Evolutionary conservation across 1,140 invertebrate genomes (phyloP).

Genomic region (Daktulosphaira vitifoliae): DNA sequence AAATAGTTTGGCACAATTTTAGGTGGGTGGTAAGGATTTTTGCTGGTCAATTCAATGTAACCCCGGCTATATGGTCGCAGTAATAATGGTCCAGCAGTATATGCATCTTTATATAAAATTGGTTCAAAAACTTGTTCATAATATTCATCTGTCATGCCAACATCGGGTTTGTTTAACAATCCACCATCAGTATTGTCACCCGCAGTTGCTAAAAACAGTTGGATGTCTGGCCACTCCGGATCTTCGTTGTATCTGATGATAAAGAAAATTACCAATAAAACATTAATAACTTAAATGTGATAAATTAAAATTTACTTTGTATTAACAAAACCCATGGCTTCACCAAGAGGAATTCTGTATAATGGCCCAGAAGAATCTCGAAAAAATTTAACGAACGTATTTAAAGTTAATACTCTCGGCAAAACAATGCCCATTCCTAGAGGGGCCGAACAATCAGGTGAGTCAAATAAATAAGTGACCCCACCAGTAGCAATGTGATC

Average conservation of each 20-base stretch:
- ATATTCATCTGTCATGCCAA: constrained; percentile 57
- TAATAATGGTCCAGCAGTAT: constrained; percentile 56
- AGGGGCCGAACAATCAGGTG: constrained; percentile 45
- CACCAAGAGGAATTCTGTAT: constrained; percentile 58
- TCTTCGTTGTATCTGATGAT: constrained; percentile 51
- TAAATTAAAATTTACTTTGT: constrained; percentile 47
- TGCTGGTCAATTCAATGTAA: constrained; percentile 53
- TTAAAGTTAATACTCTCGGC: constrained; percentile 48
- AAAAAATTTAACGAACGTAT: constrained; percentile 50
- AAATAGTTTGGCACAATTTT: constrained; percentile 75
- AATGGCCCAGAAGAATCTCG: constrained; percentile 51
- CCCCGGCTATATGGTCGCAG: constrained; percentile 64
- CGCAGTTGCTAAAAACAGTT: constrained; percentile 60
- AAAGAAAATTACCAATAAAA: neutral
- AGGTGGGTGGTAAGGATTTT: constrained; percentile 60
- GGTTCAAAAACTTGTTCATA: constrained; percentile 58
- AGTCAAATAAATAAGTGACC: constrained; percentile 50
- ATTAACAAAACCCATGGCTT: constrained; percentile 67
- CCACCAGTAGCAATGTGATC: constrained; percentile 62
- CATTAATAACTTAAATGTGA: neutral
- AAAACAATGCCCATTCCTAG: constrained; percentile 52
- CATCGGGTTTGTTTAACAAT: constrained; percentile 54
- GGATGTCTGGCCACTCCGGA: constrained; percentile 62
- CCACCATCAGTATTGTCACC: constrained; percentile 69
- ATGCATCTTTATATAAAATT: constrained; percentile 56